Conservation (phyloP, 2,797 vertebrate species). For the Acanthornis magna region DNA sequence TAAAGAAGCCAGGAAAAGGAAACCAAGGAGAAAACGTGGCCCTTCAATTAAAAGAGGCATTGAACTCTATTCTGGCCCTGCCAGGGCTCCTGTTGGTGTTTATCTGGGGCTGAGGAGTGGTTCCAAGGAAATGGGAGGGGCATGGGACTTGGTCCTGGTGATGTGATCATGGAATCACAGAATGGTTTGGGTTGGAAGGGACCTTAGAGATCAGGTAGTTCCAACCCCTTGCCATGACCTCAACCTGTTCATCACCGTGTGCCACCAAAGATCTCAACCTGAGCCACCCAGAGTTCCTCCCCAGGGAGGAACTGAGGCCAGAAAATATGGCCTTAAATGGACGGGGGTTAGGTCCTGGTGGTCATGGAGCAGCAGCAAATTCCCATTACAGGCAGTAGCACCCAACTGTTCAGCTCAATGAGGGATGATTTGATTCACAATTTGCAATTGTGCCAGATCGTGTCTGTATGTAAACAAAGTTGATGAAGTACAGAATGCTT, state of each 20-base stretch:
- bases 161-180: neutral
- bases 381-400: neutral
- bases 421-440: neutral
- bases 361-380: neutral
- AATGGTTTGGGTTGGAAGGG: neutral
- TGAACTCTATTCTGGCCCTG: neutral
- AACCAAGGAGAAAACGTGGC: neutral
- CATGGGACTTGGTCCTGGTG: neutral
- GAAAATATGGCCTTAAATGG: neutral
- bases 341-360: neutral
- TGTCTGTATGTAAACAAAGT: neutral
- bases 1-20: neutral
- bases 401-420: fast-evolving
- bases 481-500: neutral
- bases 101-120: neutral
- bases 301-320: neutral
- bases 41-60: neutral
- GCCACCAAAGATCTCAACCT: neutral
- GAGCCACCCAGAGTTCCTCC: neutral
- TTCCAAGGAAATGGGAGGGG: neutral
- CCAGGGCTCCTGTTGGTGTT: neutral
- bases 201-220: neutral
- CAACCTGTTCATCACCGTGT: neutral
- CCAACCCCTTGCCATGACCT: neutral
- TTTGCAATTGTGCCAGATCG: neutral